Evolutionary conservation across 2,797 vertebrate genomes (phyloP).

Genomic region (Australoheros facetus): DNA sequence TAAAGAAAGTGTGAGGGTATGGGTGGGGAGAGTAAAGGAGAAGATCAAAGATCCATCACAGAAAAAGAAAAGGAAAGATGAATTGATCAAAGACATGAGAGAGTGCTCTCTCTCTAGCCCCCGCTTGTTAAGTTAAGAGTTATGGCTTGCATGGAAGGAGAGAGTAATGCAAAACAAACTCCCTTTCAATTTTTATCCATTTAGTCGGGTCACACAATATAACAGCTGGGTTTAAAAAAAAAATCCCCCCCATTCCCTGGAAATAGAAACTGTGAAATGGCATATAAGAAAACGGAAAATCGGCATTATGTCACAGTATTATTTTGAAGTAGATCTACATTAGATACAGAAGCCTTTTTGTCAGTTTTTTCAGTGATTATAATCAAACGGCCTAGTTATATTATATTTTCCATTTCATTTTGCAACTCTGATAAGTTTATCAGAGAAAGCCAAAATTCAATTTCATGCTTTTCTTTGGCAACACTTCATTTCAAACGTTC

Average conservation of each 20-base stretch:
- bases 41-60: slow-evolving; percentile 20
- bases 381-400: slow-evolving; percentile 15
- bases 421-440: slow-evolving; percentile 16
- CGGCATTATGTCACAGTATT: neutral
- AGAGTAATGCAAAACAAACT: slow-evolving; percentile 18
- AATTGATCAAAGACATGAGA: slow-evolving; percentile 6
- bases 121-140: neutral
- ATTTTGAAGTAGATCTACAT: neutral
- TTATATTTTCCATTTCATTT: slow-evolving; percentile 18
- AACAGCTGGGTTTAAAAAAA: slow-evolving; percentile 2
- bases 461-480: slow-evolving; percentile 9
- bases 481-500: neutral
- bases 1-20: neutral
- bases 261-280: neutral
- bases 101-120: neutral
- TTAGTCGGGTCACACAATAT: neutral
- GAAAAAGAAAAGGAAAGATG: slow-evolving; percentile 3
- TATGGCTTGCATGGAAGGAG: slow-evolving; percentile 7
- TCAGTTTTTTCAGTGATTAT: neutral
- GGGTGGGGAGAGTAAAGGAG: neutral
- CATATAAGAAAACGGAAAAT: neutral
- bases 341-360: slow-evolving; percentile 1
- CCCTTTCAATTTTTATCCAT: slow-evolving; percentile 16
- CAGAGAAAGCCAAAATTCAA: slow-evolving; percentile 19
- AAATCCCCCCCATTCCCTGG: neutral